These are phyloP conservation scores for Andrena chrysosceles DNA, from an alignment of 2,888 invertebrate genomes.

Conservation along the genomic window DNA sequence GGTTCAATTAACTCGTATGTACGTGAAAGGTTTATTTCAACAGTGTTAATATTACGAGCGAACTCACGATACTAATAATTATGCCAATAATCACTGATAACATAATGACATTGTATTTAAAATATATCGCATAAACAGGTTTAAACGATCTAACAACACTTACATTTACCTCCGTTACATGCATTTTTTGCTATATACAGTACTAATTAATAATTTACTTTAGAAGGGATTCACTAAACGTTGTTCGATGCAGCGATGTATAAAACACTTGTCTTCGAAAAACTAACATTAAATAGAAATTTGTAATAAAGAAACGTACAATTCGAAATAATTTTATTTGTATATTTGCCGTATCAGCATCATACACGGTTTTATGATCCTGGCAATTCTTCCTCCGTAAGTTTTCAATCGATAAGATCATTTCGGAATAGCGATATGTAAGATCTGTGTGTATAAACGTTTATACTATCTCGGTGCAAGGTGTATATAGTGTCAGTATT, in stretches of 20 bases:
- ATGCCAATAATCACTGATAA: not conserved
- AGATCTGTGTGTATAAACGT: not conserved
- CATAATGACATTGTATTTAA: not conserved
- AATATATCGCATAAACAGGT: not conserved
- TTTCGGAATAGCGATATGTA: not conserved
- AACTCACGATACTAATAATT: not conserved
- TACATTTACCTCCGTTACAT: no score
- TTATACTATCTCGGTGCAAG: not conserved
- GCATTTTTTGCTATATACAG: no score
- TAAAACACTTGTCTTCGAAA: not conserved
- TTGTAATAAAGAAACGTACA: not conserved
- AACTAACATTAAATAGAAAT: not conserved
- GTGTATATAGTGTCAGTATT: no score
- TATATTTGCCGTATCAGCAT: not conserved
- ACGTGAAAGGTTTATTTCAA: conserved; percentile 7
- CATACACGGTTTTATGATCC: not conserved
- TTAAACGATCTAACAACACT: not conserved
- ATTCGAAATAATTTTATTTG: not conserved
- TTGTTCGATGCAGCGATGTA: not conserved
- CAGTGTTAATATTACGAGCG: not conserved
- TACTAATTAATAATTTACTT: no score
- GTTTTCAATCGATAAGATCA: not conserved
- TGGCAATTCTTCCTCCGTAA: not conserved
- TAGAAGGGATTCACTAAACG: not conserved
- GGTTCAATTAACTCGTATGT: no score